Evolutionary conservation across 2,797 vertebrate genomes (phyloP), one percentile per base, ranked within the genome.

Genomic region (Xiphorhynchus erythropygius): DNA sequence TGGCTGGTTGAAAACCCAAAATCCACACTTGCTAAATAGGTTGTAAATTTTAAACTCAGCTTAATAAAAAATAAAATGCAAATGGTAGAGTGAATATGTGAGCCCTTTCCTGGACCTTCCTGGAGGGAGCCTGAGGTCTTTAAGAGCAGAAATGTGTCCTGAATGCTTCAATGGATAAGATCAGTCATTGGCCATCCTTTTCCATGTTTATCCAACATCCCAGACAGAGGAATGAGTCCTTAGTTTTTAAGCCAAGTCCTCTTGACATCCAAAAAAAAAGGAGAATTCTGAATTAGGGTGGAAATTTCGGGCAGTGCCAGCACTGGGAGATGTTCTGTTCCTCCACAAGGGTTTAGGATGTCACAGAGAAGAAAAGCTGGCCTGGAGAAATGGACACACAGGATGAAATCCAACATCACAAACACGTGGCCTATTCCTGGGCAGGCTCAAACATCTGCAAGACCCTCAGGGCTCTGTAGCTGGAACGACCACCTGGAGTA

Each of bases 41-140:
- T 41, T 59, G 73, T 41, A 4, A 55, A 70, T 63, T 27, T 76
- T 30, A 25, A 59, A 10, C 7, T 35, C 6, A n/a, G 19, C 28
- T 73, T 27, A 63, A 44, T 30, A 35, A 49, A 92, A 73, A 53
- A 13, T 22, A 35, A 25, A 4, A n/a, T 2, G 25, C 49, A 53
- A 39, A 33, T 10, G 37, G 28, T 0, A 12, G 13, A 47, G 15
- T 6, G 35, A 39, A 28, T 1, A 35, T 0, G 1, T 2, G 16
- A 55, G 49, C 22, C 30, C n/a, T 23, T 63, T 53, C 33, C 73
- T 33, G 41, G 41, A 42, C 33, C 23, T 70, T 50, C 41, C 69
- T 30, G n/a, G 35, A 35, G 63, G n/a, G 16, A 52, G 37, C 15
- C n/a, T 41, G 23, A 10, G 22, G 24, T 65, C 19, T 79, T 65